These are phyloP conservation scores for Chlorospingus flavigularis DNA, from an alignment of 2,797 vertebrate species.

Conservation along the genomic window DNA sequence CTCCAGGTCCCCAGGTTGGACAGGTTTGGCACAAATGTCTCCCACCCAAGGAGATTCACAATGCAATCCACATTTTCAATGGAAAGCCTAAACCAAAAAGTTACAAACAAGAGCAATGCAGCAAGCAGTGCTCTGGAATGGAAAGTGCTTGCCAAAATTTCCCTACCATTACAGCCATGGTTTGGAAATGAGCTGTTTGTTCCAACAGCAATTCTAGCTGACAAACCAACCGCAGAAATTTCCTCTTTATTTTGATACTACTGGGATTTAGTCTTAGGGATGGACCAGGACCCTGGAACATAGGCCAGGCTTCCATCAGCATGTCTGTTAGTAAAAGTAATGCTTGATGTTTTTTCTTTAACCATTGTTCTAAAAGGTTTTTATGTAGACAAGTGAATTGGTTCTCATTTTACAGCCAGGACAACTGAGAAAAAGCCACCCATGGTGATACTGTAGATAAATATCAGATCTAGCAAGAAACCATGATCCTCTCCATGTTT, in stretches of 20 bases:
- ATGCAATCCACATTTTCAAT: background rate
- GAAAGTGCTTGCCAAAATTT: background rate
- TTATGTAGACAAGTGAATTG: background rate
- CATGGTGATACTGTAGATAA: background rate
- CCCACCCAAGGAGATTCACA: background rate
- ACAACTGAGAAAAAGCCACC: background rate
- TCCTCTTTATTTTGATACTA: background rate
- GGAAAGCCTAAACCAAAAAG: background rate
- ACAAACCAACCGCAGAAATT: background rate
- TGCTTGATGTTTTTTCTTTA: background rate
- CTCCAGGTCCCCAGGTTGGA: background rate
- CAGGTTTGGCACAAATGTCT: background rate
- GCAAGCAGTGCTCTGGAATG: background rate
- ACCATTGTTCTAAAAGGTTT: background rate
- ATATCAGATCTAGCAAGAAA: background rate
- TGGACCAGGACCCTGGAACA: background rate
- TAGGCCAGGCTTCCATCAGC: background rate
- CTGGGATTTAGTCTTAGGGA: background rate
- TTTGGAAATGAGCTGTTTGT: background rate
- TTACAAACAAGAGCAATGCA: background rate
- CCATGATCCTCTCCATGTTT: accelerated
- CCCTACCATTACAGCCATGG: background rate
- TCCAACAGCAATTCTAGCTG: background rate
- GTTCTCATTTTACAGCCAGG: background rate
- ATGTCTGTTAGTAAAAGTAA: accelerated